Evolutionary conservation across 2,113 vertebrate species (phyloP), one percentile per base, ranked within the genome.

Genomic region (Grammomys surdaster): DNA sequence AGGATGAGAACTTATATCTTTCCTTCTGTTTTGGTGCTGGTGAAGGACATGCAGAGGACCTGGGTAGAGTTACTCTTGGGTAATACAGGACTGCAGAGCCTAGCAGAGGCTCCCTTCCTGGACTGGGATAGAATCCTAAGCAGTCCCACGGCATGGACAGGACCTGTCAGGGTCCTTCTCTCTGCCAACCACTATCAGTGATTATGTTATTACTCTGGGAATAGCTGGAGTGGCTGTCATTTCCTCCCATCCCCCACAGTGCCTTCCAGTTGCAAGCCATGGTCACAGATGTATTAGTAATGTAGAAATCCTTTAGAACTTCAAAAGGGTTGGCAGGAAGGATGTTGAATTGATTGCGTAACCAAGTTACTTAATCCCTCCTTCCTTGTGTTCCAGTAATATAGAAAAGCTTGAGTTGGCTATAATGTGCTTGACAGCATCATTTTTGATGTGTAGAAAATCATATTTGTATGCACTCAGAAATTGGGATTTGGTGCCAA

Each of bases 401-500:
- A 56, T 4, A 56, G 65, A 96, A 91, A 97, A 94, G 36, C 94
- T 56, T 51, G n/a, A 72, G 28, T 88, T 85, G n/a, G 72, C 46
- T 91, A 11, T 69, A 96, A 89, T 16, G 78, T 90, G 56, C n/a
- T 76, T 94, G 67, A 95, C 67, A 94, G 87, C 40, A 93, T 82
- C 84, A 93, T 95, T 89, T 92, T 88, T 94, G 95, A 95, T 90
- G 95, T 92, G 88, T 77, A 90, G 81, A 81, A 94, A 97, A 91
- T 60, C 48, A 63, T 88, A 93, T 96, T 93, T 85, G 48, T 51
- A 86, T 88, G 80, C 73, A 80, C 91, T 95, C 89, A 92, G 72
- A 91, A 89, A 91, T 84, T 85, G 60, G 65, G 36, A 65, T 90
- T 96, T 90, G 56, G 69, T 85, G 93, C 58, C 88, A 95, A 93